These are phyloP conservation scores for Caenorhabditis sp. DNA, from an alignment of 2,888 invertebrate genomes.

Conservation along the genomic window DNA sequence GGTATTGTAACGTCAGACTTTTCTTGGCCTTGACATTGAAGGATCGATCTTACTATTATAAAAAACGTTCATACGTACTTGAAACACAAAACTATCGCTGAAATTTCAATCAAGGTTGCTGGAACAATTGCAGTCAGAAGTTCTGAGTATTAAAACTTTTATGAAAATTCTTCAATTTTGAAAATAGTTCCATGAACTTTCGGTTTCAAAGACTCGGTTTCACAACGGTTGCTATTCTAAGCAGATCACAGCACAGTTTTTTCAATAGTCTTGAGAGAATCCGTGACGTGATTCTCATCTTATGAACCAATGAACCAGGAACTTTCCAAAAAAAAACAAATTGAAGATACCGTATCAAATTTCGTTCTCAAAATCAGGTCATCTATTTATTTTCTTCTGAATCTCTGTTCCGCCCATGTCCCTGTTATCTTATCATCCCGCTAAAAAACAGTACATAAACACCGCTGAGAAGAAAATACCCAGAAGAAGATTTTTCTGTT, in stretches of 20 bases:
- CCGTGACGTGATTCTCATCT: neutral
- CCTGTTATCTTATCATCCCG: conserved; percentile 13
- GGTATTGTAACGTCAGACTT: conserved; percentile 5
- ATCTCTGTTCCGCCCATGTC: conserved; percentile 21
- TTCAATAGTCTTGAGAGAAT: too few species aligned
- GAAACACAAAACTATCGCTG: too few species aligned
- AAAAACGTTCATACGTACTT: too few species aligned
- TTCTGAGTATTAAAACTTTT: too few species aligned
- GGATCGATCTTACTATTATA: too few species aligned
- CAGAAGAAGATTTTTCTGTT: neutral
- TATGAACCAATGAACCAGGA: conserved; percentile 9
- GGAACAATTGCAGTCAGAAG: too few species aligned
- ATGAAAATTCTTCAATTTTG: too few species aligned
- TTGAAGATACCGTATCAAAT: neutral
- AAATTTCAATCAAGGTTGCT: too few species aligned
- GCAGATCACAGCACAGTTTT: too few species aligned
- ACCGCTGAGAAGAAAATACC: neutral
- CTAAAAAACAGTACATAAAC: conserved; percentile 36
- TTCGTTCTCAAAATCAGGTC: conserved; percentile 23
- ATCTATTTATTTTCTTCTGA: conserved; percentile 11
- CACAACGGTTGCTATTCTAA: too few species aligned
- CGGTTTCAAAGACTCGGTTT: too few species aligned
- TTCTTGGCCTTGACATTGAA: neutral
- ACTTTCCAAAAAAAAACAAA: conserved; percentile 1
- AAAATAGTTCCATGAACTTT: too few species aligned